These are phyloP conservation scores for Allygus modestus DNA, from an alignment of 2,888 invertebrate genomes.

Conservation along the genomic window DNA sequence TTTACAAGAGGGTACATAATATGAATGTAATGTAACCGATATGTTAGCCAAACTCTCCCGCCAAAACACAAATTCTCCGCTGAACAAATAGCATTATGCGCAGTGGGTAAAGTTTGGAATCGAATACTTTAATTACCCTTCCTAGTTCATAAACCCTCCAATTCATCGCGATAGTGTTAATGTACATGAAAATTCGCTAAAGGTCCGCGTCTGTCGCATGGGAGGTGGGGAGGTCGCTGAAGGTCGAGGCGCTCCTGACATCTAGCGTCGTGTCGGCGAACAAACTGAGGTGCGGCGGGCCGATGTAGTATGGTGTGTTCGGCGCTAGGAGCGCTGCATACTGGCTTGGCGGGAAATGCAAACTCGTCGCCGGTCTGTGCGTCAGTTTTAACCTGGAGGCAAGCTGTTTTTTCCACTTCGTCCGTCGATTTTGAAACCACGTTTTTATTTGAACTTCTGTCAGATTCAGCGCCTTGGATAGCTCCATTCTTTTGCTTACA, in stretches of 20 bases:
- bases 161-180: no score
- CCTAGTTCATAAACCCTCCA: no score
- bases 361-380: constrained; percentile 64
- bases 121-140: no score
- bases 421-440: constrained; percentile 97
- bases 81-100: no score
- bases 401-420: constrained; percentile 98
- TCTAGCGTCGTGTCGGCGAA: constrained; percentile 45
- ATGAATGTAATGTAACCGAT: no score
- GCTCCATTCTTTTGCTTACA: constrained; percentile 95
- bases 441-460: constrained; percentile 98
- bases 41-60: no score
- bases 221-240: neutral
- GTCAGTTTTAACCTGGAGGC: constrained; percentile 75
- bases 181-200: neutral
- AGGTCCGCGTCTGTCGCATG: neutral
- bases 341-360: constrained; percentile 59
- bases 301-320: constrained; percentile 56
- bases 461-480: constrained; percentile 91
- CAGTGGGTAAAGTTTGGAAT: no score
- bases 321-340: constrained; percentile 66
- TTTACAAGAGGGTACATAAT: no score
- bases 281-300: constrained; percentile 43
- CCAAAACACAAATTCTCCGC: no score
- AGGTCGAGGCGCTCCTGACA: constrained; percentile 19